Percentiles rank a stretch among this genome's conserved stretches.
These are phyloP conservation scores for Helicoverpa zea DNA, from an alignment of 1,140 invertebrate species.

Conservation along the genomic window DNA sequence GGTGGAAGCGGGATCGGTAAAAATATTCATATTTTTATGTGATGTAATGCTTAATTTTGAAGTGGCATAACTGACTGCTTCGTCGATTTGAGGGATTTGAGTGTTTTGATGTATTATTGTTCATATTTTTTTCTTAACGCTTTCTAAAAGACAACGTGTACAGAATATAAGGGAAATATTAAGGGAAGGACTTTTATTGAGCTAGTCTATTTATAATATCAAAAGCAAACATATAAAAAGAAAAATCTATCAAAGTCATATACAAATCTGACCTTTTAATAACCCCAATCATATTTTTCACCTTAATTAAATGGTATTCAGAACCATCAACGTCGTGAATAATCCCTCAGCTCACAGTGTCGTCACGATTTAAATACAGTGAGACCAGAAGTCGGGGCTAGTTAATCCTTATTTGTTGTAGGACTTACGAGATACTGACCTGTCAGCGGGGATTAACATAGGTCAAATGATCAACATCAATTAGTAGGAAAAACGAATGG, in stretches of 20 bases:
- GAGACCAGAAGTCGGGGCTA: neutral
- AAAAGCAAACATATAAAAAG: neutral
- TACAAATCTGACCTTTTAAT: neutral
- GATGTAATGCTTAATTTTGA: slow-evolving; percentile 49
- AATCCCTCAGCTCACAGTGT: slow-evolving; percentile 20
- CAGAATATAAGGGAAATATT: neutral
- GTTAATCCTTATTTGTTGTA: slow-evolving; percentile 22
- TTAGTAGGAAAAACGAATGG: too few relatives aligned
- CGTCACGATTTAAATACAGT: slow-evolving; percentile 28
- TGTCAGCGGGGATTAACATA: slow-evolving; percentile 2
- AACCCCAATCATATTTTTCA: slow-evolving; percentile 2
- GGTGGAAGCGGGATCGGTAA: slow-evolving; percentile 44
- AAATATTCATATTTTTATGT: slow-evolving; percentile 49
- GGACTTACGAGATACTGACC: slow-evolving; percentile 6
- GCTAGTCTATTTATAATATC: neutral
- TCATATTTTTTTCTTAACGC: neutral
- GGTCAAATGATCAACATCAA: neutral
- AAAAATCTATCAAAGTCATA: too few relatives aligned
- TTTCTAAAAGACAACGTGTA: neutral
- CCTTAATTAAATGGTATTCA: neutral
- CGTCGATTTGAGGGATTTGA: slow-evolving; percentile 11
- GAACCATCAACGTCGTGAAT: neutral
- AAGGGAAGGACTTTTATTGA: neutral
- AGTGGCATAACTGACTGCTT: slow-evolving; percentile 35
- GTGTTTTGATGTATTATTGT: slow-evolving; percentile 11